phyloP scores from a whole-genome alignment of 2,797 vertebrate species.

The Gobio occitaniae region DNA sequence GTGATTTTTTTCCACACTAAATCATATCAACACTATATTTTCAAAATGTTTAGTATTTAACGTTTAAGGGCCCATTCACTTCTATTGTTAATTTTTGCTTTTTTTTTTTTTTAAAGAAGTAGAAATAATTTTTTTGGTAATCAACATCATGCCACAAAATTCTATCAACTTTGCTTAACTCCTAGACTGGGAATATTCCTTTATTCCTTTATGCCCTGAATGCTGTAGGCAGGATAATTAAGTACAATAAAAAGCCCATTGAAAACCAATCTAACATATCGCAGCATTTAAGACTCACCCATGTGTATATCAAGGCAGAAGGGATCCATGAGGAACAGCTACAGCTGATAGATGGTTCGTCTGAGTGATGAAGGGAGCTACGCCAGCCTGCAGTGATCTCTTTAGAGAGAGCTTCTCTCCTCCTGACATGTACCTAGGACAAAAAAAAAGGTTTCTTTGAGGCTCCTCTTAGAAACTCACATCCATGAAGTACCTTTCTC shows the following conservation, averaged over 20 bases:
- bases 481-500: slow-evolving; percentile 48
- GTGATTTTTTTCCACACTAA: neutral
- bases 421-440: slow-evolving; percentile 47
- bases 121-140: neutral
- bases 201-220: slow-evolving; percentile 1
- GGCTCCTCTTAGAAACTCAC: slow-evolving; percentile 42
- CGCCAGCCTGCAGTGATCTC: slow-evolving; percentile 35
- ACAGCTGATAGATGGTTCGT: slow-evolving; percentile 33
- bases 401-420: slow-evolving; percentile 26
- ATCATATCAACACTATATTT: neutral
- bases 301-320: slow-evolving; percentile 72
- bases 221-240: slow-evolving; percentile 24
- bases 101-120: neutral
- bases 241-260: slow-evolving; percentile 33
- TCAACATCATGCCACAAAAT: neutral
- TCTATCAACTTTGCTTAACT: slow-evolving; percentile 1
- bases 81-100: neutral
- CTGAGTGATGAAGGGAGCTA: slow-evolving; percentile 9
- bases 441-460: slow-evolving; percentile 37
- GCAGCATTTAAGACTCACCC: slow-evolving; percentile 68
- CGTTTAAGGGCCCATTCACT: neutral
- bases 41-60: neutral
- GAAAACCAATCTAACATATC: slow-evolving; percentile 7
- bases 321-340: slow-evolving; percentile 69
- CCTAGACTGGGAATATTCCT: neutral